These are phyloP conservation scores for Triplophysa rosa DNA, from an alignment of 2,113 vertebrate genomes.

Conservation along the genomic window DNA sequence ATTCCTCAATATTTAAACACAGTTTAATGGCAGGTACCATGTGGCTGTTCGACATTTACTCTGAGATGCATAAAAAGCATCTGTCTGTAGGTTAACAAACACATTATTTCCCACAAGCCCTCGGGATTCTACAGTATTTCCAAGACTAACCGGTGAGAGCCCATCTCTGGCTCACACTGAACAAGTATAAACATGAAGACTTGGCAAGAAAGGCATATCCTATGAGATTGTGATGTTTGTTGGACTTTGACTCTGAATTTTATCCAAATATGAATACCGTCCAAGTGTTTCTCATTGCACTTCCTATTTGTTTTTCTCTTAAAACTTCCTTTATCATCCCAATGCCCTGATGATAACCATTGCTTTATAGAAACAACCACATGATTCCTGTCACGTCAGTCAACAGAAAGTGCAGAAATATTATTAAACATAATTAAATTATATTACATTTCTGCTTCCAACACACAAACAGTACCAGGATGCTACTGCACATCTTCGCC, in stretches of 20 bases:
- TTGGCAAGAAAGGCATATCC: conserved; percentile 58
- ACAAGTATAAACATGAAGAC: conserved; percentile 58
- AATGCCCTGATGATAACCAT: conserved; percentile 41
- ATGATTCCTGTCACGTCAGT: conserved; percentile 64
- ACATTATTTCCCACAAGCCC: conserved; percentile 28
- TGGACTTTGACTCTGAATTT: conserved; percentile 64
- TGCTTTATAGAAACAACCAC: conserved; percentile 60
- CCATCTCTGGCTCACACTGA: conserved; percentile 57
- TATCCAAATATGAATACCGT: conserved; percentile 61
- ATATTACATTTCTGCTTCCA: conserved; percentile 63
- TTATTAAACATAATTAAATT: conserved; percentile 60
- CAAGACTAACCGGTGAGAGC: conserved; percentile 54
- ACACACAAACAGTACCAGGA: conserved; percentile 57
- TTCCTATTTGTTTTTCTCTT: neutral
- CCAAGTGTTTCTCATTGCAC: conserved; percentile 48
- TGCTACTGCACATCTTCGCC: conserved; percentile 45
- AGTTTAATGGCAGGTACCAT: conserved; percentile 65
- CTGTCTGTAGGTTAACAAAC: conserved; percentile 37
- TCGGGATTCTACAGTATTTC: conserved; percentile 27
- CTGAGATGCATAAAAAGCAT: conserved; percentile 49
- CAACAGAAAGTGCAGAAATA: conserved; percentile 62
- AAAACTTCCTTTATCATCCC: neutral
- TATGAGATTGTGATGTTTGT: conserved; percentile 56
- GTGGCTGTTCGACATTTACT: conserved; percentile 58
- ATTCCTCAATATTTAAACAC: conserved; percentile 64